Percentiles rank a stretch among this genome's conserved stretches.
Evolutionary conservation across 2,797 vertebrate genomes (phyloP).

Genomic region (Aeoliscus strigatus): DNA sequence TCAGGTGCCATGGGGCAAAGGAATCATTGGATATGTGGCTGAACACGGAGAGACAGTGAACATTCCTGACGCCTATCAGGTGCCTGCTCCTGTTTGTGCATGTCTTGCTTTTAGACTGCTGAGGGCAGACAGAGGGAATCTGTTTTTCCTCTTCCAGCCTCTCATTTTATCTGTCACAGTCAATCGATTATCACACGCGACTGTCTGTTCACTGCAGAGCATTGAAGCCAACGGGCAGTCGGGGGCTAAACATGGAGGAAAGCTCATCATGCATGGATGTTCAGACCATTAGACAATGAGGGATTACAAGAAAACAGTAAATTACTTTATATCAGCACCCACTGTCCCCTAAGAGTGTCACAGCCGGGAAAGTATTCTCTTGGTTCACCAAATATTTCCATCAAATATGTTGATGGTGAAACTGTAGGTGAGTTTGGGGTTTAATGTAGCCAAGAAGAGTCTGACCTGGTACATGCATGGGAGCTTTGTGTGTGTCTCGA

Average conservation of each 20-base stretch:
- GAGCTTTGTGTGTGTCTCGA: neutral
- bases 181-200: conserved; percentile 18
- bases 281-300: neutral
- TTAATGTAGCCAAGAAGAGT: too few species aligned
- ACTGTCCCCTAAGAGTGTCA: too few species aligned
- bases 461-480: too few species aligned
- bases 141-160: conserved; percentile 17
- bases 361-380: neutral
- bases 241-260: neutral
- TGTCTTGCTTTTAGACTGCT: conserved; percentile 17
- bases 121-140: conserved; percentile 5
- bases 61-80: conserved; percentile 97
- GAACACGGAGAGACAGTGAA: conserved; percentile 97
- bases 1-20: conserved; percentile 98
- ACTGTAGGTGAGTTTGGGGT: neutral
- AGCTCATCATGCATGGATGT: too few species aligned
- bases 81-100: conserved; percentile 62
- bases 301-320: neutral
- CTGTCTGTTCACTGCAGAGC: conserved; percentile 7
- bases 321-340: too few species aligned
- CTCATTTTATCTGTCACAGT: conserved; percentile 13
- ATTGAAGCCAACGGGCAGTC: conserved; percentile 3
- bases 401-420: conserved; percentile 6
- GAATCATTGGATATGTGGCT: conserved; percentile 96
- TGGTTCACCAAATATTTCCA: neutral